These are phyloP conservation scores for Oreohelix idahoensis DNA, from an alignment of 1,140 invertebrate genomes.

Conservation along the genomic window DNA sequence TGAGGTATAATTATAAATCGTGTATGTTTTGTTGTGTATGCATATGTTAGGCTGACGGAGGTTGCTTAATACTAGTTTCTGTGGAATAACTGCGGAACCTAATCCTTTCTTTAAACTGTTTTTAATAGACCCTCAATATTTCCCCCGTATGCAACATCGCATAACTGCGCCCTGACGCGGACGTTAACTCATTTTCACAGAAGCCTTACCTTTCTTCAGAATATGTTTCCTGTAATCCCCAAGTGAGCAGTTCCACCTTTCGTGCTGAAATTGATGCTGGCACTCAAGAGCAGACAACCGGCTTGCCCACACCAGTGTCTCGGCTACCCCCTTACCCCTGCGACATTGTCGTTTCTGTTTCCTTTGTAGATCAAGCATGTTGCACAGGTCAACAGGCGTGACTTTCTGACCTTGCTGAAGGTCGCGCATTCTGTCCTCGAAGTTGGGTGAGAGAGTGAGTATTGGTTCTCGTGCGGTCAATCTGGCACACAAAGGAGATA, in stretches of 20 bases:
- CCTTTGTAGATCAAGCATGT: slow-evolving; percentile 58
- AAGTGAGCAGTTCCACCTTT: slow-evolving; percentile 71
- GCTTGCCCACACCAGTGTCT: slow-evolving; percentile 57
- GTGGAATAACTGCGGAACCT: no score
- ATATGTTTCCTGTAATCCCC: slow-evolving; percentile 59
- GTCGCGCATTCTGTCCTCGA: slow-evolving; percentile 35
- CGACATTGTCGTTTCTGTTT: slow-evolving; percentile 63
- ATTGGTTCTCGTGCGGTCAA: slow-evolving; percentile 44
- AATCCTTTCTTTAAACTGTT: no score
- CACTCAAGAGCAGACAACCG: slow-evolving; percentile 68
- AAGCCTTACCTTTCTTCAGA: slow-evolving; percentile 58
- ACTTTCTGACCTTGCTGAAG: slow-evolving; percentile 43
- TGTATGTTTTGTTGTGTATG: no score
- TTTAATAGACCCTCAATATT: no score
- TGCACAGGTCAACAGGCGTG: slow-evolving; percentile 53
- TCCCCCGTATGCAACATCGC: no score
- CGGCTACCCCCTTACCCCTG: slow-evolving; percentile 53
- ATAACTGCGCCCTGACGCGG: no score
- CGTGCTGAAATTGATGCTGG: slow-evolving; percentile 67
- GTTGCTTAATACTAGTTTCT: no score
- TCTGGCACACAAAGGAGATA: slow-evolving; percentile 9
- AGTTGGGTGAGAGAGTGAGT: slow-evolving; percentile 34
- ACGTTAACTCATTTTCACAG: no score
- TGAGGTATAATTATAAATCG: no score
- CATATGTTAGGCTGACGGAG: no score